Conservation (phyloP, 2,797 vertebrate species). For the Peromyscus eremicus region DNA sequence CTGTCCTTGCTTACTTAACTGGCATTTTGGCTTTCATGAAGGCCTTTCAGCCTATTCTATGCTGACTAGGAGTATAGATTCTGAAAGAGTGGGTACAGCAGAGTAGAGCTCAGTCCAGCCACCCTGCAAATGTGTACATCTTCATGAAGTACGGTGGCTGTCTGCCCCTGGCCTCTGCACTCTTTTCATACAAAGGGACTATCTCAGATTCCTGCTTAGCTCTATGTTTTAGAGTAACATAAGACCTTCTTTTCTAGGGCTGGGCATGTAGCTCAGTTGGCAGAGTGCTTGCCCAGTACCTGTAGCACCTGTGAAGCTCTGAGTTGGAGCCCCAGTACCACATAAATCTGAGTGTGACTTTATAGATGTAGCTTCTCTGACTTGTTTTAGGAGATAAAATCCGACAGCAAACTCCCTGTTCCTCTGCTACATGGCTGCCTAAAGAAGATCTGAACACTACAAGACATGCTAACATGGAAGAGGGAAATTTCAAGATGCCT, state of each 20-base stretch:
- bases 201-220: slow-evolving; percentile 7
- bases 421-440: neutral
- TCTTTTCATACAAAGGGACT: neutral
- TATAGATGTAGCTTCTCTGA: neutral
- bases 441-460: neutral
- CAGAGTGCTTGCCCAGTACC: neutral
- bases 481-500: too few relatives aligned
- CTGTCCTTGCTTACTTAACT: neutral
- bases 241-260: neutral
- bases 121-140: neutral
- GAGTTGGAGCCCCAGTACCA: neutral
- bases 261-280: neutral
- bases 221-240: neutral
- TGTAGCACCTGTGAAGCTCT: neutral
- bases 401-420: neutral
- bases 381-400: neutral
- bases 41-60: neutral
- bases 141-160: neutral
- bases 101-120: neutral
- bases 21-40: neutral
- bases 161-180: neutral
- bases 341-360: neutral
- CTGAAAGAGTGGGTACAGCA: neutral
- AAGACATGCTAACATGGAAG: neutral
- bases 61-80: neutral